Base-by-base conservation (phyloP, 1,140 invertebrate species). In the Dufourea novaeangliae region DNA sequence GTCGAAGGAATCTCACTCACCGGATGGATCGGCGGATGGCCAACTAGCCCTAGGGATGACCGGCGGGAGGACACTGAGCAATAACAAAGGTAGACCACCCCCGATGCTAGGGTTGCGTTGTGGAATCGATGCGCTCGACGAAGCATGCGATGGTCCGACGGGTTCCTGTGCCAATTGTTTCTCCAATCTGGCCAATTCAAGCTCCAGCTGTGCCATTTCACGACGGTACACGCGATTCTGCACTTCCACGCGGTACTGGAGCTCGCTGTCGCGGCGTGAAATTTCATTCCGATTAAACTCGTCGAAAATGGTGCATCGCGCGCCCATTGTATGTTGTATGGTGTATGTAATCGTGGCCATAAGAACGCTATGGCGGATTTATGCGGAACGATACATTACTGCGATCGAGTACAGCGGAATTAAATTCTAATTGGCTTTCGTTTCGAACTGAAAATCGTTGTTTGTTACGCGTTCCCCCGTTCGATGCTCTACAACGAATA, bases 181-280 rank as follows among this genome's bases (percentile, higher is more conserved):
- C 86, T 97, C 96, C 76, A 98, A 92, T 74, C 95, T 94, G 25
- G 93, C 93, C 46, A 98, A 96, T 92, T 98, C 97, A 63, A 95
- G 94, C 87, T 98, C 97, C 59, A 98, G 90, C 72, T 96, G 95
- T 34, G 95, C 94, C 61, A 98, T 94, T 90, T 98, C 97, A 84
- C 95, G 94, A 83, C 96, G 96, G 89, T 97, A 98, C 4, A 97
- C 97, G 82, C 96, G 95, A 90, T 98, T 98, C 91, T 98, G 97
- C 57, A 98, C 96, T 91, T 98, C 97, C 3, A 97, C 96, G 63
- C 97, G 94, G 90, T 97, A 97, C 82, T 96, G 95, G 27, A 97
- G 87, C 87, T 98, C 97, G 83, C 96, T 91, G 32, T 61, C 20
- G 44, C 25, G 1, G 0, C 14, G 27, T 37, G 12, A 69, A 62